Evolutionary conservation across 2,797 vertebrate genomes (phyloP).

Genomic region (Nannoperca obscura): DNA sequence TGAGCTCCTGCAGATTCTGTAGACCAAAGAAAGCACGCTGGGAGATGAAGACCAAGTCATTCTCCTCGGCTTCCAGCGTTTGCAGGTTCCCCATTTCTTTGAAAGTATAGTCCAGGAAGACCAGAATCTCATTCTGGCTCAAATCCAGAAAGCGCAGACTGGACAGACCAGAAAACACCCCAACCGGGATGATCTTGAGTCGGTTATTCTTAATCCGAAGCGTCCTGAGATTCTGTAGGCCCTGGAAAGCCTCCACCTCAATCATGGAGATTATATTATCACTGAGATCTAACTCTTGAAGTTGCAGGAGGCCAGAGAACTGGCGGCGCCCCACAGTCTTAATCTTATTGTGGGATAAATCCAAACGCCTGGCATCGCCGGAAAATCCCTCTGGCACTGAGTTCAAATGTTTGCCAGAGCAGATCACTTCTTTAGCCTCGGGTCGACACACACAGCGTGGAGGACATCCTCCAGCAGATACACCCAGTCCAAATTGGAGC

Average conservation of each 20-base stretch:
- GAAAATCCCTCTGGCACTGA: conserved; percentile 87
- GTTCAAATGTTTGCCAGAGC: conserved; percentile 86
- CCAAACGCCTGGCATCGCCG: conserved; percentile 82
- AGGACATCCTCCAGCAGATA: conserved; percentile 82
- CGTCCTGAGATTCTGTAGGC: conserved; percentile 86
- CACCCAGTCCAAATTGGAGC: conserved; percentile 76
- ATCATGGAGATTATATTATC: conserved; percentile 89
- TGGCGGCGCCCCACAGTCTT: conserved; percentile 88
- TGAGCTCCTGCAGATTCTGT: conserved; percentile 85
- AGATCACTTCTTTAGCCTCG: conserved; percentile 86
- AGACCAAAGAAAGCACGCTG: conserved; percentile 89
- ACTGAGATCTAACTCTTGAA: conserved; percentile 91
- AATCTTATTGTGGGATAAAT: conserved; percentile 90
- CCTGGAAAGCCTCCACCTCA: conserved; percentile 90
- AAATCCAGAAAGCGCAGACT: conserved; percentile 87
- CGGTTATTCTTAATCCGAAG: conserved; percentile 88
- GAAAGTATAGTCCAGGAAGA: conserved; percentile 92
- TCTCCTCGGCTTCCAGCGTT: conserved; percentile 88
- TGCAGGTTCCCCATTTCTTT: conserved; percentile 86
- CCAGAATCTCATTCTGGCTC: conserved; percentile 92
- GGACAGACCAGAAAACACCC: conserved; percentile 88
- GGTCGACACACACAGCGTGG: conserved; percentile 85
- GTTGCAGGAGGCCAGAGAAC: conserved; percentile 86
- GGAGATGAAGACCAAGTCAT: conserved; percentile 92
- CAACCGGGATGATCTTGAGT: conserved; percentile 89